Conservation (phyloP, 2,797 vertebrate genomes). For the Xyrichtys novacula region DNA sequence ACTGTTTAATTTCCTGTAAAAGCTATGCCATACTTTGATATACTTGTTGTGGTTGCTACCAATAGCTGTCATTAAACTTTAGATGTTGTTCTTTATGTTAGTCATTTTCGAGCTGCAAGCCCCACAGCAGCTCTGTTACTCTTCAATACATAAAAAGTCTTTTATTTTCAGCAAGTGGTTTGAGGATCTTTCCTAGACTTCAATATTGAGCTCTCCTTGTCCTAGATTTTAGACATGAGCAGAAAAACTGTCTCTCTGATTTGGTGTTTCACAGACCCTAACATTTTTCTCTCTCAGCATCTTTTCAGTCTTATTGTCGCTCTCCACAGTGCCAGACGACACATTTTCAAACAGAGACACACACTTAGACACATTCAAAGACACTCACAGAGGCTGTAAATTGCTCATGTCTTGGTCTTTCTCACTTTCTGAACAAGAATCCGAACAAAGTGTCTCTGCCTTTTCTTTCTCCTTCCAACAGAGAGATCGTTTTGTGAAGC, state of each 20-base stretch:
- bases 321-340: neutral
- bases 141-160: neutral
- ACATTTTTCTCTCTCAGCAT: neutral
- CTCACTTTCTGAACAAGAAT: neutral
- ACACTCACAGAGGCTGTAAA: neutral
- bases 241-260: neutral
- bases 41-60: no score
- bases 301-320: neutral
- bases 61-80: no score
- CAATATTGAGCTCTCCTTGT: neutral
- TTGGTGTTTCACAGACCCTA: neutral
- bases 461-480: slow-evolving; percentile 66
- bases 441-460: neutral
- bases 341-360: neutral
- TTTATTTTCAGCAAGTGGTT: neutral
- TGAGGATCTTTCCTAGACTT: neutral
- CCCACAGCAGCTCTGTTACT: no score
- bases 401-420: slow-evolving; percentile 2
- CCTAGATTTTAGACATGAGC: neutral
- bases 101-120: no score
- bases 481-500: slow-evolving; percentile 96
- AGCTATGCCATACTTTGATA: no score
- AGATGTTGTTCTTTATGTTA: no score
- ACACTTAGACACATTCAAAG: neutral
- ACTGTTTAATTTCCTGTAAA: no score